These are phyloP conservation scores for Aphidius gifuensis DNA, from an alignment of 1,140 invertebrate species.

Conservation along the genomic window DNA sequence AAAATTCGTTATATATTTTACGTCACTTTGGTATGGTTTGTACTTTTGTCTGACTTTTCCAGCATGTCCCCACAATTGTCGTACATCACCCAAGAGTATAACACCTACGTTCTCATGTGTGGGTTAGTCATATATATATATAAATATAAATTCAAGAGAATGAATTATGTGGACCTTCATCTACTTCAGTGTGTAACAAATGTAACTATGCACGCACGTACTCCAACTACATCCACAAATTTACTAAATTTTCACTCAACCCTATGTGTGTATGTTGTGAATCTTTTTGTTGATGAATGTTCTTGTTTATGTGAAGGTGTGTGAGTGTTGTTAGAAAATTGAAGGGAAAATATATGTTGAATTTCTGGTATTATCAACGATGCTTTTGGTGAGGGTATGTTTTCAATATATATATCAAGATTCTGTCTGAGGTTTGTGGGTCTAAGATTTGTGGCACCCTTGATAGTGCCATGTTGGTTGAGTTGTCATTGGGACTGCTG, in stretches of 20 bases:
- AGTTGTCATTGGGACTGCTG: slow-evolving; percentile 3
- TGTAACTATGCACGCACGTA: no score
- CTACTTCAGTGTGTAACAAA: no score
- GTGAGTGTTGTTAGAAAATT: no score
- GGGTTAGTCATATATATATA: no score
- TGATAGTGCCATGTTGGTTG: not conserved
- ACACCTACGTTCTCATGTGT: not conserved
- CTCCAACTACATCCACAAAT: no score
- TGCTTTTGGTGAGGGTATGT: slow-evolving; percentile 11
- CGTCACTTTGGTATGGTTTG: not conserved
- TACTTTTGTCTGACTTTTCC: slow-evolving; percentile 1
- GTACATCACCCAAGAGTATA: slow-evolving; percentile 32
- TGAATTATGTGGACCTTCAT: slow-evolving; percentile 30
- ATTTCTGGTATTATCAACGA: no score
- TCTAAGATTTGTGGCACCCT: slow-evolving; percentile 19
- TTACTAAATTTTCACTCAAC: no score
- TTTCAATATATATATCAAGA: slow-evolving; percentile 36
- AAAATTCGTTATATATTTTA: not conserved
- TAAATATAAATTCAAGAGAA: slow-evolving; percentile 15
- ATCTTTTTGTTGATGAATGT: no score
- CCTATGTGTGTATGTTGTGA: no score
- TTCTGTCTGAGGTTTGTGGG: slow-evolving; percentile 33
- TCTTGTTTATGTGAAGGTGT: no score
- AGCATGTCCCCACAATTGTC: slow-evolving; percentile 35
- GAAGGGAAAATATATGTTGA: no score